Conservation (phyloP, 2,113 vertebrate genomes). For the Cranoglanis bouderius region DNA sequence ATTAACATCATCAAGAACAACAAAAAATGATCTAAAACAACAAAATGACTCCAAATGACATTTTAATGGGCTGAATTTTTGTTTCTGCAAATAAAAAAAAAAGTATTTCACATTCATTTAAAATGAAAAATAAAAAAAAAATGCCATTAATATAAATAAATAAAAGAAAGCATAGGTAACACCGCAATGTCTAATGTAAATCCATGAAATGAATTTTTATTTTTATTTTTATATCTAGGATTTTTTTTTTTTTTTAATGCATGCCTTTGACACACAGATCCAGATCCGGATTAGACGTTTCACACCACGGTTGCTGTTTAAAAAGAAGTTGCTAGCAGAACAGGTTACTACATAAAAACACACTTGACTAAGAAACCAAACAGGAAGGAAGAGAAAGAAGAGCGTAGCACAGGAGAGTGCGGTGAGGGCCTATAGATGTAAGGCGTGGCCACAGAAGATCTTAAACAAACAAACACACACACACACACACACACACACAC, state of each 20-base stretch:
- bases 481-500: constrained; percentile 50
- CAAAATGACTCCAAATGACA: too few species aligned
- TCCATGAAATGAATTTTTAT: neutral
- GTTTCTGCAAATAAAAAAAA: neutral
- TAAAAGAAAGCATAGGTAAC: neutral
- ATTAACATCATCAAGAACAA: too few species aligned
- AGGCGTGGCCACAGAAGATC: constrained; percentile 34
- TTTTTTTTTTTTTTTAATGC: neutral
- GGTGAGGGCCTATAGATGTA: neutral
- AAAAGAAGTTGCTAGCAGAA: neutral
- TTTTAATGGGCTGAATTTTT: neutral
- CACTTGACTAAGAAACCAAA: neutral
- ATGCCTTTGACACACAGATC: neutral
- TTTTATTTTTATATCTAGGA: neutral
- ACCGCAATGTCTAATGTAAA: neutral
- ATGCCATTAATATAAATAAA: neutral
- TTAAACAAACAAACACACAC: constrained; percentile 54
- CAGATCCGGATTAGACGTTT: neutral
- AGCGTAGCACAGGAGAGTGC: neutral
- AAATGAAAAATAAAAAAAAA: neutral
- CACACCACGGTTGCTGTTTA: neutral
- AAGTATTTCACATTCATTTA: neutral
- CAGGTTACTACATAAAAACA: neutral
- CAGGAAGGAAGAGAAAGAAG: constrained; percentile 18
- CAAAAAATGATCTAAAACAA: too few species aligned